Evolutionary conservation across 2,888 invertebrate genomes (phyloP).

Genomic region (Empis livida): DNA sequence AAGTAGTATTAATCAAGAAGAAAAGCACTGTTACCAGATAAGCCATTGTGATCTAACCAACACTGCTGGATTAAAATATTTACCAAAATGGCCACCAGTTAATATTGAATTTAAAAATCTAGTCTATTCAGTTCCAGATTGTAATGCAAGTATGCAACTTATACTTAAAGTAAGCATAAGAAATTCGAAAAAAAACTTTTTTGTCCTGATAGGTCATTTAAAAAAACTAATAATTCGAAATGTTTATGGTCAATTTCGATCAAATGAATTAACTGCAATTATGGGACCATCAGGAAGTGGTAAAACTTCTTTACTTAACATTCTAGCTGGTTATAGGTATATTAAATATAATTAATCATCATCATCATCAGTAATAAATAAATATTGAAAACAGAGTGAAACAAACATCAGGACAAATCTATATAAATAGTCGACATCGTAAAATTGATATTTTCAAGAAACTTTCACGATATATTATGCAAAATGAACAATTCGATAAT

Average conservation of each 20-base stretch:
- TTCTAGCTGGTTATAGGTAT: conserved; percentile 86
- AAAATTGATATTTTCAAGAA: conserved; percentile 69
- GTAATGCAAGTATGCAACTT: not conserved
- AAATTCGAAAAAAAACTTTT: not conserved
- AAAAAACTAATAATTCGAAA: conserved; percentile 66
- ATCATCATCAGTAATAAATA: not conserved
- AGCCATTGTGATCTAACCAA: not conserved
- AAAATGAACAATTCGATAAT: conserved; percentile 75
- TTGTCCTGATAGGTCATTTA: conserved; percentile 41
- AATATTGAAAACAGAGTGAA: conserved; percentile 42
- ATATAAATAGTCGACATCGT: conserved; percentile 64
- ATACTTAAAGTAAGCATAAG: no score
- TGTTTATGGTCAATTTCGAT: conserved; percentile 70
- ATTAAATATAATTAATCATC: no score
- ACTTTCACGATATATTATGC: conserved; percentile 92
- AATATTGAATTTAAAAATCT: conserved; percentile 76
- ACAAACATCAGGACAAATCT: conserved; percentile 58
- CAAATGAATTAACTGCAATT: conserved; percentile 80
- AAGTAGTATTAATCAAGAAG: no score
- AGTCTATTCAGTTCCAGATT: conserved; percentile 63
- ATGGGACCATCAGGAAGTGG: conserved; percentile 90
- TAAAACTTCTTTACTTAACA: conserved; percentile 79
- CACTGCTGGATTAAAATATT: conserved; percentile 39
- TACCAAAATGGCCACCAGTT: conserved; percentile 55
- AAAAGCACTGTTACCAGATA: no score